Evolutionary conservation across 1,140 invertebrate species (phyloP), one percentile per base, ranked within the genome.

Genomic region (Tyrophagus putrescentiae): DNA sequence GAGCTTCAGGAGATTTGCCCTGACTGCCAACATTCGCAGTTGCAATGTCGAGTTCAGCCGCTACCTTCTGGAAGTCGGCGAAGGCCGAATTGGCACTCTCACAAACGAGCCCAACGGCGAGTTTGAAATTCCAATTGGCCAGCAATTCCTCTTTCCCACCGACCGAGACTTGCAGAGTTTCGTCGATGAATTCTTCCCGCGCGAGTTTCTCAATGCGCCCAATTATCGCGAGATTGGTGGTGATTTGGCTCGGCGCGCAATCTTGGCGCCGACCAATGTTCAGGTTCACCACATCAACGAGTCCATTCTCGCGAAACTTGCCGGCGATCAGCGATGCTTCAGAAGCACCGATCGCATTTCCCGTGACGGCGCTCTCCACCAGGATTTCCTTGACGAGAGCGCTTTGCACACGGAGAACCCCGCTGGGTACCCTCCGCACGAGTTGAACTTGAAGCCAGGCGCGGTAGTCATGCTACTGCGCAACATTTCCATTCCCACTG

Each of bases 371-470:
- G 25, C 9, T 7, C 16, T 7, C 11, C 48, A 50, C 11, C 48
- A 11, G 11, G 23, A 53, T 71, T 65, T 62, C 69, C 71, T 6
- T 36, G 65, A 7, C 36, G 36, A 13, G 21, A 72, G 73, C 64
- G 69, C 69, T 66, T 53, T 75, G 9, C 68, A 75, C 62, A 62
- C 64, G 7, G 48, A 70, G n/a, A 67, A 66, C 7, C 66, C 68
- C 21, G 63, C 67, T 28, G 70, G 72, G 6, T 32, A 71, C 11
- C 72, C 74, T 16, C 68, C 68, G 18, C 72, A 75, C 64, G 64
- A 63, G 57, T 62, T 76, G 6, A 57, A 57, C 18, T 57, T 76
- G 7, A 76, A 74, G 67, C 33, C 65, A 28, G 69, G 71, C 7
- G 23, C 57, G 5, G 62, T 64, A 27, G 60, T 75, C 1, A 74